Evolutionary conservation across 2,113 vertebrate species (phyloP).

Genomic region (Neodontobutis hainanensis): DNA sequence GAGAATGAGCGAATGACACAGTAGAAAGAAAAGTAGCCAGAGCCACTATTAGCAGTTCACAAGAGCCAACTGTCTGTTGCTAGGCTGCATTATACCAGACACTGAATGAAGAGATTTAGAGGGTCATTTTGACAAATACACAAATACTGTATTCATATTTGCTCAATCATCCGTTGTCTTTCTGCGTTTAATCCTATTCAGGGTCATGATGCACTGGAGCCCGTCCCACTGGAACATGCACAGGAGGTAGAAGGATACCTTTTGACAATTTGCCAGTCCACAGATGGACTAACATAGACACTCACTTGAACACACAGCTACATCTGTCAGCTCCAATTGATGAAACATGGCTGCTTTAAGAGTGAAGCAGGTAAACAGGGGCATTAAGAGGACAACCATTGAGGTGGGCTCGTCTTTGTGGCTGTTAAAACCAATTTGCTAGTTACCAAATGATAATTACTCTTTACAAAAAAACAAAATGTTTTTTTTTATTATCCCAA

Average conservation of each 20-base stretch:
- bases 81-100: constrained; percentile 29
- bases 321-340: constrained; percentile 24
- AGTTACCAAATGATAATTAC: too few species aligned
- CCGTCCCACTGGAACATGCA: constrained; percentile 30
- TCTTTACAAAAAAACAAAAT: too few species aligned
- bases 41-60: constrained; percentile 20
- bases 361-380: constrained; percentile 16
- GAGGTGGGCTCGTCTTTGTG: not conserved
- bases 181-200: constrained; percentile 21
- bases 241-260: constrained; percentile 41
- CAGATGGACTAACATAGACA: constrained; percentile 35
- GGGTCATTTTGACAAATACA: constrained; percentile 37
- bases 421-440: not conserved
- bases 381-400: constrained; percentile 19
- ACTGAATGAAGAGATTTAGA: constrained; percentile 35
- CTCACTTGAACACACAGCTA: constrained; percentile 17
- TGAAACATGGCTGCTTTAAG: constrained; percentile 6
- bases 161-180: constrained; percentile 41
- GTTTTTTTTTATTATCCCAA: too few species aligned
- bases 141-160: constrained; percentile 43
- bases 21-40: constrained; percentile 24
- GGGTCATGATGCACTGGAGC: constrained; percentile 42
- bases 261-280: constrained; percentile 48
- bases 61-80: constrained; percentile 45
- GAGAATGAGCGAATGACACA: not conserved